Base-by-base conservation (phyloP, 2,113 vertebrate genomes). In the Poecilia latipinna region DNA sequence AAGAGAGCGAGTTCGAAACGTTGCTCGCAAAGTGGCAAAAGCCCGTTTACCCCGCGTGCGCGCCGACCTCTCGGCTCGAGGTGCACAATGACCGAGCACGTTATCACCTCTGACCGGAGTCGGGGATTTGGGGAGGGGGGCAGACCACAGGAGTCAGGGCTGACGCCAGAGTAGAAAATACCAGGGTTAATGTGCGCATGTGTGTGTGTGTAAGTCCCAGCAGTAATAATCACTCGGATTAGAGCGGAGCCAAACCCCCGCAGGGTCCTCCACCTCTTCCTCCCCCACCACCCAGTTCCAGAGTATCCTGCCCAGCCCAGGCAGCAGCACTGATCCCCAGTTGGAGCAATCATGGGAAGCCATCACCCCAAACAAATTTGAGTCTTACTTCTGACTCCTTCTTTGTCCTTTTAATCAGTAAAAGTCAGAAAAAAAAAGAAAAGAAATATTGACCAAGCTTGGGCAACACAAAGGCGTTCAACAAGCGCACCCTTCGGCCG, bases 171-270 rank as follows among this genome's bases (percentile, higher is more conserved):
- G 74, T 70, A 88, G 83, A 85, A 86, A 92, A 92, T 90, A 91
- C 89, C 91, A 90, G 74, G 70, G 69, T 80, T 79, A 82, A 37
- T 82, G 65, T 86, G 75, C 79, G 79, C 81, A 72, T 86, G 19
- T 88, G 80, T 82, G 80, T 82, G 79, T 91, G 75, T 81, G 79
- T 78, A 85, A 74, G 79, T 88, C 85, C 89, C 90, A 91, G 91
- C 68, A 68, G 89, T 89, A 92, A 91, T 93, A 93, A 93, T 93
- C 91, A 92, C 89, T 77, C 75, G 82, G 92, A 92, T 93, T 93
- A 93, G 88, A 92, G 89, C 66, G 86, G 91, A 92, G 90, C 91
- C 93, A 93, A 90, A 90, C 90, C 90, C 90, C 90, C 70, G 86
- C 90, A 79, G 91, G 88, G 89, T 82, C 78, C 70, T 82, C 74